These are phyloP conservation scores for Stratiolaelaps scimitus DNA, from an alignment of 1,140 invertebrate species.

Conservation along the genomic window DNA sequence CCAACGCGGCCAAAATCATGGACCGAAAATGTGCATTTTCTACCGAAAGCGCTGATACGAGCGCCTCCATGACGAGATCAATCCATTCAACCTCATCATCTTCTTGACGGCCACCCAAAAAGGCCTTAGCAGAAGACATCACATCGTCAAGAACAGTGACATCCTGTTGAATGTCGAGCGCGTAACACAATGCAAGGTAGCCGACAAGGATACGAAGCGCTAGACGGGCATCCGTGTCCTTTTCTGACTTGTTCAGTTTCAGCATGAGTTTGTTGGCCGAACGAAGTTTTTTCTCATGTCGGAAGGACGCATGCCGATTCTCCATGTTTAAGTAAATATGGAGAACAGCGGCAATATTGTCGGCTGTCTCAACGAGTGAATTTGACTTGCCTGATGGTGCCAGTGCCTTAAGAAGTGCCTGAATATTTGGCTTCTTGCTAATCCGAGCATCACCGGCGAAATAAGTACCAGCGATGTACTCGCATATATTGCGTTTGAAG, in stretches of 20 bases:
- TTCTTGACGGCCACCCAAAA: background rate
- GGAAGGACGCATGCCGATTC: conserved; percentile 10
- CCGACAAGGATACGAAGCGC: conserved; percentile 10
- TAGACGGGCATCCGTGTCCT: background rate
- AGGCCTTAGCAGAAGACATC: conserved; percentile 12
- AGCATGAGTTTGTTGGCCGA: conserved; percentile 10
- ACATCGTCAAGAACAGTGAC: conserved; percentile 21
- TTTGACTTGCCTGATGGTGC: conserved; percentile 10
- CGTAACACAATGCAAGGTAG: conserved; percentile 11
- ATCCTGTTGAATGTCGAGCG: conserved; percentile 11
- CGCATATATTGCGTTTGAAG: conserved; percentile 12
- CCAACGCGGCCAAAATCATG: conserved; percentile 7
- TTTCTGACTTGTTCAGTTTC: conserved; percentile 15
- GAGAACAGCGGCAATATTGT: conserved; percentile 24
- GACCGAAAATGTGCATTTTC: conserved; percentile 18
- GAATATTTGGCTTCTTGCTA: conserved; percentile 23
- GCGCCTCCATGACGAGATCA: conserved; percentile 10
- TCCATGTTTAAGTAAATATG: conserved; percentile 20
- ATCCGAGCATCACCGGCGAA: conserved; percentile 24
- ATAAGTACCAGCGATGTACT: background rate
- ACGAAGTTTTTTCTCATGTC: conserved; percentile 20
- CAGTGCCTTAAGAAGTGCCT: conserved; percentile 9
- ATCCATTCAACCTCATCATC: conserved; percentile 24
- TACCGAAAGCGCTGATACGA: conserved; percentile 6
- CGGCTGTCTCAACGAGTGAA: background rate